phyloP scores from a whole-genome alignment of 2,797 vertebrate species.

The Ispidina picta region DNA sequence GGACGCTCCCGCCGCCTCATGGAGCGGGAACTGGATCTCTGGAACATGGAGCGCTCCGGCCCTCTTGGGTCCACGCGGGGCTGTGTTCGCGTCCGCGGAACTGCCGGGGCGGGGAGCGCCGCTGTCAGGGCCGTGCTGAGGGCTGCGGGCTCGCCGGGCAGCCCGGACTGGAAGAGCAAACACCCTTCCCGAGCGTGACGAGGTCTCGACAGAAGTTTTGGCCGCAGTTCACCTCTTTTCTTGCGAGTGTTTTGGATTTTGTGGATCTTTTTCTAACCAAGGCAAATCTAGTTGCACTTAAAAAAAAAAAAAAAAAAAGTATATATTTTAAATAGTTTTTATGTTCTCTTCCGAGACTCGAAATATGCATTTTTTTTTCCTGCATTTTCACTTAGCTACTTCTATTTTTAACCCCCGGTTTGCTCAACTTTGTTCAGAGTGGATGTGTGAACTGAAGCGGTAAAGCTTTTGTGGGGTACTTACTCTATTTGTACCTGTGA shows the following conservation, averaged over 20 bases:
- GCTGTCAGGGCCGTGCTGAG: not conserved
- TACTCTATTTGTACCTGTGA: not conserved
- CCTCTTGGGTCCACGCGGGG: too few species aligned
- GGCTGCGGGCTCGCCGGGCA: too few species aligned
- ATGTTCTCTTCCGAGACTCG: accelerated
- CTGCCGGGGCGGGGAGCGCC: not conserved
- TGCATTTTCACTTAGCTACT: not conserved
- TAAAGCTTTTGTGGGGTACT: not conserved
- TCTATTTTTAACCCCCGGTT: accelerated
- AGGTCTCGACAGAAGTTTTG: not conserved
- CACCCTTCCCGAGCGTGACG: accelerated
- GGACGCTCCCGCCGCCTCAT: not conserved
- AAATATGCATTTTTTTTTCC: not conserved
- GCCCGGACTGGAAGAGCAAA: accelerated
- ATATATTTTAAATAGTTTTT: accelerated
- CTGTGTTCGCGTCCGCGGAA: not conserved
- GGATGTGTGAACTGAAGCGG: accelerated
- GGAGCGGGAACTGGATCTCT: not conserved
- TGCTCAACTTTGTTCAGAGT: accelerated
- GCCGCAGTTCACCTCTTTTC: not conserved
- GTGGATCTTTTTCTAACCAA: not conserved
- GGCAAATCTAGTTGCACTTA: accelerated
- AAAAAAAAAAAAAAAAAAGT: too few species aligned
- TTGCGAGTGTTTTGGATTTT: not conserved
- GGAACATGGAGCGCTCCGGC: too few species aligned